Conservation (phyloP, 2,888 invertebrate genomes). For the Trachelus troglodyta region DNA sequence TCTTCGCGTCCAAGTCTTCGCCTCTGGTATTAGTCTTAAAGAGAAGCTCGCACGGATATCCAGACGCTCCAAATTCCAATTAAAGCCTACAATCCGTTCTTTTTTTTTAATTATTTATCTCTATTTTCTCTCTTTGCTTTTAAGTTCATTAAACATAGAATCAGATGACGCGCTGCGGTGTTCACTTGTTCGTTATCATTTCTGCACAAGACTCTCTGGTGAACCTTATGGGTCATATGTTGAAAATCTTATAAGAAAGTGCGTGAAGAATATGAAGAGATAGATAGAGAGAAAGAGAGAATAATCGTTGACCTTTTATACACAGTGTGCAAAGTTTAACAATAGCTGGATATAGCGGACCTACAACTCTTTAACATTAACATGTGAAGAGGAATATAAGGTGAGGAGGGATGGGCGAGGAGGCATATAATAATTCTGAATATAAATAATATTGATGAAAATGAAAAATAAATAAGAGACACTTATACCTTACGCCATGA, state of each 20-base stretch:
- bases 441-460: slow-evolving; percentile 4
- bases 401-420: neutral
- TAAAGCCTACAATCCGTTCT: neutral
- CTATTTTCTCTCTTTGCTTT: neutral
- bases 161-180: too few species aligned
- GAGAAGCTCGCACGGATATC: neutral
- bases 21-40: neutral
- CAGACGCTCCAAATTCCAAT: neutral
- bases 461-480: neutral
- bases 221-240: neutral
- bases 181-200: too few species aligned
- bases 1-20: neutral
- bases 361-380: slow-evolving; percentile 26
- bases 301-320: neutral
- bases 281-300: too few species aligned
- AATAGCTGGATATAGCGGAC: slow-evolving; percentile 39
- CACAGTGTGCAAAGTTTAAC: slow-evolving; percentile 11
- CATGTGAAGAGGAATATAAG: neutral
- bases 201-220: neutral
- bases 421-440: neutral
- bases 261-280: neutral
- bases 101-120: neutral
- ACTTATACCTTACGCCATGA: slow-evolving; percentile 10
- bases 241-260: neutral
- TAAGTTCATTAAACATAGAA: neutral